These are phyloP conservation scores for Ceuthmochares aereus DNA, from an alignment of 2,113 vertebrate species.

Conservation along the genomic window DNA sequence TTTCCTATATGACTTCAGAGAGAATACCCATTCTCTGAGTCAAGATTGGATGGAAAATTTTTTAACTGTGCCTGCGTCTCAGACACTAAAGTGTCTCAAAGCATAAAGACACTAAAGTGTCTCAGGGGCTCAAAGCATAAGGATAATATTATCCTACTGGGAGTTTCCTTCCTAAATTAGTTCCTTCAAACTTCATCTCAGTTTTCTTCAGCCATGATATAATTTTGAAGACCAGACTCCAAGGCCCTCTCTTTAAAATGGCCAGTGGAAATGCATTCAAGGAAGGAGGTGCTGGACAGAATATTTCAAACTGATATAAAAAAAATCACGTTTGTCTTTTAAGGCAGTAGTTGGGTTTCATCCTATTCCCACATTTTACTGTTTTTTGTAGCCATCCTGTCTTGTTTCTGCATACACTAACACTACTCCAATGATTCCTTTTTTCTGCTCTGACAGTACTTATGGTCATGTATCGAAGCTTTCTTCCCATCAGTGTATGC, in stretches of 20 bases:
- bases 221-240: not conserved
- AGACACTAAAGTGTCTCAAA: too few species aligned
- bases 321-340: not conserved
- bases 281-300: not conserved
- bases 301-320: not conserved
- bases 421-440: not conserved
- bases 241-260: not conserved
- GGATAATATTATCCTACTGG: not conserved
- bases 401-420: not conserved
- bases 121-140: not conserved
- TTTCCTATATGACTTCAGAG: not conserved
- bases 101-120: too few species aligned
- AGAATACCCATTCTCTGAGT: not conserved
- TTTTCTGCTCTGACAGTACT: not conserved
- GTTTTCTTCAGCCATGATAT: not conserved
- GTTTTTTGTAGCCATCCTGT: not conserved
- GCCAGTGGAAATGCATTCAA: not conserved
- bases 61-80: not conserved
- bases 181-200: not conserved
- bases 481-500: not conserved
- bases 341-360: not conserved
- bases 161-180: not conserved
- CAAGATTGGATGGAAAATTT: not conserved
- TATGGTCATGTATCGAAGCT: not conserved
- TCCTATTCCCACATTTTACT: not conserved